Conservation (phyloP, 2,888 invertebrate genomes). For the Cryptocephalus moraei region DNA sequence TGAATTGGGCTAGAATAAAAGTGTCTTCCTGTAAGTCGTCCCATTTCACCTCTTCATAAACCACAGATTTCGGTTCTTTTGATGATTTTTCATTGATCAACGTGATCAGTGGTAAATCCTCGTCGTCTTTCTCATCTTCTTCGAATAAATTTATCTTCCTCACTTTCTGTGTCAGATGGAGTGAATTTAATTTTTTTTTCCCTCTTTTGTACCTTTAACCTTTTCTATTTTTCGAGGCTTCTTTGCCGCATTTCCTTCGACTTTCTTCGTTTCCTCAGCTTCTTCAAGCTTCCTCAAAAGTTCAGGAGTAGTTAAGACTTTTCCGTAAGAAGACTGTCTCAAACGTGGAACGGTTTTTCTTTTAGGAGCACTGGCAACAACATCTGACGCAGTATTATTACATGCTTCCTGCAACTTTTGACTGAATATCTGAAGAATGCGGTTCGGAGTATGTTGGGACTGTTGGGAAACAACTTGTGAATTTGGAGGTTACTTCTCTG, state of each 20-base stretch:
- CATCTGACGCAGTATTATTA: conserved; percentile 3
- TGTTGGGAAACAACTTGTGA: not conserved
- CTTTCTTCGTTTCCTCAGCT: conserved; percentile 1
- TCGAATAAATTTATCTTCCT: conserved; percentile 3
- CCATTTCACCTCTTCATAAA: conserved; percentile 4
- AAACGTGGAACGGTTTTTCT: conserved; percentile 1
- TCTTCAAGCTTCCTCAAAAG: not conserved
- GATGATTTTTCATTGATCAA: conserved; percentile 3
- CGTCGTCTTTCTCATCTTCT: conserved; percentile 1
- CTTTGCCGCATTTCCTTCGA: not conserved
- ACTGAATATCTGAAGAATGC: conserved; percentile 1
- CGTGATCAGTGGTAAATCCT: conserved; percentile 1
- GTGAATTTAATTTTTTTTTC: conserved; percentile 2
- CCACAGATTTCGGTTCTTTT: conserved; percentile 1
- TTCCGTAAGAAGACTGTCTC: conserved; percentile 2
- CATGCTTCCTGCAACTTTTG: conserved; percentile 1
- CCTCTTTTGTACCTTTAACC: conserved; percentile 1
- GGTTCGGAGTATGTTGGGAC: conserved; percentile 1
- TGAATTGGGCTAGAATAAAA: conserved; percentile 3
- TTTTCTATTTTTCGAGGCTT: conserved; percentile 1
- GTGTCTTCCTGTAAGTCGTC: conserved; percentile 3
- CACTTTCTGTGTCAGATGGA: conserved; percentile 3
- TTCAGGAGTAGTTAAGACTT: conserved; percentile 2
- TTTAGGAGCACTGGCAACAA: conserved; percentile 1
- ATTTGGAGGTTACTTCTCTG: not conserved